These are phyloP conservation scores for Coecobrya sp. DNA, from an alignment of 2,888 invertebrate species.

Conservation along the genomic window DNA sequence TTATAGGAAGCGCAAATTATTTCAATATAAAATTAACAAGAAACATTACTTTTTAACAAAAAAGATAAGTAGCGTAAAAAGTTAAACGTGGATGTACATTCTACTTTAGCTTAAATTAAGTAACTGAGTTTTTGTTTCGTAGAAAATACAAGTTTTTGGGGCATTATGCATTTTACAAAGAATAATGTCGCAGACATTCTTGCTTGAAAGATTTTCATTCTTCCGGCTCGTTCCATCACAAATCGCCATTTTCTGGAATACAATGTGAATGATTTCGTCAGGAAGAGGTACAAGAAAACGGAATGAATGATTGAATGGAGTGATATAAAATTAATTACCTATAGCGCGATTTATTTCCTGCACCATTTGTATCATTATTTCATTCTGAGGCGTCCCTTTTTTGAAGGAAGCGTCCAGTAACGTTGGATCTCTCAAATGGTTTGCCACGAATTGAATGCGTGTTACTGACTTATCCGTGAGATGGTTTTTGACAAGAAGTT, in stretches of 20 bases:
- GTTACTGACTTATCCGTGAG: constrained; percentile 94
- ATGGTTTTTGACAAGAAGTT: constrained; percentile 92
- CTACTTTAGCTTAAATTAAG: constrained; percentile 26
- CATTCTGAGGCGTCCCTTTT: constrained; percentile 90
- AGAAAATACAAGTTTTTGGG: constrained; percentile 43
- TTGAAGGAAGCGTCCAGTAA: constrained; percentile 91
- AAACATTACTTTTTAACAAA: constrained; percentile 35
- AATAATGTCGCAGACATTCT: neutral
- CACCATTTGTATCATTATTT: constrained; percentile 90
- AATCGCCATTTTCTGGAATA: constrained; percentile 90
- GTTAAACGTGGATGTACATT: constrained; percentile 13
- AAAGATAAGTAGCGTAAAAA: constrained; percentile 58
- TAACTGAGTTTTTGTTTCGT: constrained; percentile 38
- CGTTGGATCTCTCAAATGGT: constrained; percentile 90
- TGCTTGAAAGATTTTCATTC: neutral
- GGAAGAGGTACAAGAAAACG: too few relatives aligned
- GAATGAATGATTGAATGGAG: too few relatives aligned
- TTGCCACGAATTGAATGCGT: constrained; percentile 93
- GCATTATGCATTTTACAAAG: neutral
- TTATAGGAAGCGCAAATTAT: constrained; percentile 32
- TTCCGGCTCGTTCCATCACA: constrained; percentile 88
- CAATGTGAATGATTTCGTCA: too few relatives aligned
- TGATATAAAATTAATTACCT: too few relatives aligned
- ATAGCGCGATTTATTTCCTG: constrained; percentile 91
- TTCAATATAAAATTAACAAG: constrained; percentile 53